These are phyloP conservation scores for Glossophaga mutica DNA, from an alignment of 2,797 vertebrate genomes.

Conservation along the genomic window DNA sequence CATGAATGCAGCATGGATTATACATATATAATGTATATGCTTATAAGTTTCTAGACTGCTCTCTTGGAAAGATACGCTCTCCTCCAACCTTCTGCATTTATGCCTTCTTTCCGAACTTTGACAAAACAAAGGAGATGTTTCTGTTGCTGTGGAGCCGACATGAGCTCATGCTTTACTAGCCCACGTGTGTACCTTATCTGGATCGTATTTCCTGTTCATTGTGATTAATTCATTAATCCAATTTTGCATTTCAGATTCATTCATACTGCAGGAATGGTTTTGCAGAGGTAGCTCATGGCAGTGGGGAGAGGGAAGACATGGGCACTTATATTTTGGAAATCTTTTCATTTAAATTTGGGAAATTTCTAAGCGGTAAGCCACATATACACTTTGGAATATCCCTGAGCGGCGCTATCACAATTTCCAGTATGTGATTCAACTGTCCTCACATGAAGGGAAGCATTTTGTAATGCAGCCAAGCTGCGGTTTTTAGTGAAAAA, in stretches of 20 bases:
- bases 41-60: neutral
- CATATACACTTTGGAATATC: conserved; percentile 76
- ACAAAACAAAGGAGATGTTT: neutral
- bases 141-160: neutral
- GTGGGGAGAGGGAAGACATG: neutral
- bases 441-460: conserved; percentile 65
- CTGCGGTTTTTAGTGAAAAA: conserved; percentile 79
- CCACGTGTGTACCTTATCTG: neutral
- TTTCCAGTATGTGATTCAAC: conserved; percentile 81
- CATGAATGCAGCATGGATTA: neutral
- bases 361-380: conserved; percentile 74
- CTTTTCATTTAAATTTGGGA: conserved; percentile 69
- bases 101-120: neutral
- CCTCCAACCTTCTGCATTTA: neutral
- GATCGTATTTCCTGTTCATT: neutral
- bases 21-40: neutral
- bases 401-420: conserved; percentile 69
- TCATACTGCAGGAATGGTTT: neutral
- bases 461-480: conserved; percentile 68
- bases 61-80: neutral
- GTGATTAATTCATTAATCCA: neutral
- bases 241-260: neutral
- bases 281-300: neutral
- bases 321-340: conserved; percentile 52
- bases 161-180: neutral